These are phyloP conservation scores for Leuctra nigra DNA, from an alignment of 2,888 invertebrate genomes.

Conservation along the genomic window DNA sequence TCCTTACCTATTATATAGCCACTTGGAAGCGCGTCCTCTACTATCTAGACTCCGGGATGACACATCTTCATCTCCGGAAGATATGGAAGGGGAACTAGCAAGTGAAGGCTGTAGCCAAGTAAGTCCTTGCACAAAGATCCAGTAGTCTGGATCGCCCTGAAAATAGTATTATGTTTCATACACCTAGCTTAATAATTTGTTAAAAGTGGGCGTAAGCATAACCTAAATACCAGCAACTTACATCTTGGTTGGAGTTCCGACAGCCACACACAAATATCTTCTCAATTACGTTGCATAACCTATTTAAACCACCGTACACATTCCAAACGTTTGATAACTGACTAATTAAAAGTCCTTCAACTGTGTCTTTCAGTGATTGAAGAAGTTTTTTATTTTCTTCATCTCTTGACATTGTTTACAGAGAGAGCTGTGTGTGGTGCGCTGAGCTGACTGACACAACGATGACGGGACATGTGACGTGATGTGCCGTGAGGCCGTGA, in stretches of 20 bases:
- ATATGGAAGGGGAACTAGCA: slow-evolving; percentile 43
- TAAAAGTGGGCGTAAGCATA: slow-evolving; percentile 7
- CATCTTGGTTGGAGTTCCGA: slow-evolving; percentile 37
- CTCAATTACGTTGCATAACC: slow-evolving; percentile 48
- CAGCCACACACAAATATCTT: slow-evolving; percentile 53
- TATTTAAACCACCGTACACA: slow-evolving; percentile 51
- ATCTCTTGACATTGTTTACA: slow-evolving; percentile 4
- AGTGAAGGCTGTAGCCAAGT: slow-evolving; percentile 53
- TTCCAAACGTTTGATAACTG: slow-evolving; percentile 54
- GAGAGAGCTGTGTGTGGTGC: too few relatives aligned
- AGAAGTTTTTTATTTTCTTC: slow-evolving; percentile 38
- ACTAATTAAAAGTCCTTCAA: slow-evolving; percentile 49
- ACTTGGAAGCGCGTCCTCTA: slow-evolving; percentile 46
- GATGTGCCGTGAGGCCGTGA: too few relatives aligned
- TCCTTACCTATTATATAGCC: slow-evolving; percentile 44
- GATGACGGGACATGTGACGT: too few relatives aligned
- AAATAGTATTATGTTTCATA: slow-evolving; percentile 28
- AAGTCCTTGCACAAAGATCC: slow-evolving; percentile 51
- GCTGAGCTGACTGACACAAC: too few relatives aligned
- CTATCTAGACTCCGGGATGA: too few relatives aligned
- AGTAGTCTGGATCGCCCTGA: slow-evolving; percentile 47
- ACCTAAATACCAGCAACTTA: slow-evolving; percentile 5
- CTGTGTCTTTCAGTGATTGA: slow-evolving; percentile 47
- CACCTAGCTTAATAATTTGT: background rate
- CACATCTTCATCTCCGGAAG: slow-evolving; percentile 39